A percentile compares a stretch with the other conserved stretches of the same genome.
phyloP scores from a whole-genome alignment of 2,888 invertebrate genomes.

The Lasius fuliginosus region DNA sequence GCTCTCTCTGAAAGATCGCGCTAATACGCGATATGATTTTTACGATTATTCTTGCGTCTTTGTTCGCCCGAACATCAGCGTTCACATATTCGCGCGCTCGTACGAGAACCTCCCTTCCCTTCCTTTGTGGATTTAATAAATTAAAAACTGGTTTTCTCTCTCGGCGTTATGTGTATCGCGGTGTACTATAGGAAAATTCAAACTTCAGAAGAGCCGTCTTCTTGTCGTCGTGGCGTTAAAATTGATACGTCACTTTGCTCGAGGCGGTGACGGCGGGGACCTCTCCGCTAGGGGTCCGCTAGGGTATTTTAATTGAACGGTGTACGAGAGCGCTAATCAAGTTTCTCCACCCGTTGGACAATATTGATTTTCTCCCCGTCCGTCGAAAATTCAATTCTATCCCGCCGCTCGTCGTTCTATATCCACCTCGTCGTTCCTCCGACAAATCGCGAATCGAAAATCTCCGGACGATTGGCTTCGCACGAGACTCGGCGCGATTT shows the following conservation, averaged over 20 bases:
- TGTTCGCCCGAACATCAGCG: conserved; percentile 11
- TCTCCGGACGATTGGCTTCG: conserved; percentile 26
- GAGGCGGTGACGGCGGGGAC: conserved; percentile 30
- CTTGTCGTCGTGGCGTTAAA: conserved; percentile 55
- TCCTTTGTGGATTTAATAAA: conserved; percentile 49
- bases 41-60: conserved; percentile 19
- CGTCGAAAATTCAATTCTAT: conserved; percentile 74
- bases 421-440: conserved; percentile 19
- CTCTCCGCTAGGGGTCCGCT: conserved; percentile 42
- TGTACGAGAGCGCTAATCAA: conserved; percentile 75
- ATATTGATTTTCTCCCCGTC: conserved; percentile 76
- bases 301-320: conserved; percentile 76
- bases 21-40: conserved; percentile 14
- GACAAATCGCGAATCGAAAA: conserved; percentile 53
- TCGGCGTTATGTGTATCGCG: not conserved
- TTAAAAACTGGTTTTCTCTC: conserved; percentile 33
- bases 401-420: not conserved
- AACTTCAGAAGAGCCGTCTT: conserved; percentile 43
- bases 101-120: not conserved
- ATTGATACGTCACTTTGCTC: conserved; percentile 67
- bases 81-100: not conserved
- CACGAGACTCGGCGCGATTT: not conserved
- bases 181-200: conserved; percentile 24
- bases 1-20: not conserved
- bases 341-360: conserved; percentile 73